Evolutionary conservation across 2,113 vertebrate species (phyloP), one percentile per base, ranked within the genome.

Genomic region (Sprattus sprattus): DNA sequence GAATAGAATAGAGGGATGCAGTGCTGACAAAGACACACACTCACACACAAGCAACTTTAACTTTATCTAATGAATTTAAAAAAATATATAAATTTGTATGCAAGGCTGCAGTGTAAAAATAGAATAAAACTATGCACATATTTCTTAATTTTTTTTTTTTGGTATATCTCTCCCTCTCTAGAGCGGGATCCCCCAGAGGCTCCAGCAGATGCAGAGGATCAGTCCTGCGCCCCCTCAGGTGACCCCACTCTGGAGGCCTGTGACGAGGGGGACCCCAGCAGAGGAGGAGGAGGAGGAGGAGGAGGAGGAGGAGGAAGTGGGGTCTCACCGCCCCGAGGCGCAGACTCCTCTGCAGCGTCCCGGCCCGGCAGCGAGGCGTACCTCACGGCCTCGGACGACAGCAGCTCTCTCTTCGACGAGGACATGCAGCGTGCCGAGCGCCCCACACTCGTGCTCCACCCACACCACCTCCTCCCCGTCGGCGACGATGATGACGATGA

Each of bases 351-450:
- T 0, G 93, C 94, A 3, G 92, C 96, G 39, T 96, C 96, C 28
- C 95, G 95, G 44, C 89, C 95, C 50, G 94, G 94, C 45, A 98
- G 97, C 10, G 97, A 99, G 87, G 94, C 95, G 49, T 97, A 97
- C 90, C 92, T 97, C 90, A 97, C 97, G 0, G 96, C 97, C 2
- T 99, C 97, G 0, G 97, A 99, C 16, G 97, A 99, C 92, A 99
- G 96, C 90, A 97, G 97, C 90, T 98, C 97, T 45, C 85, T 98
- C 3, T 97, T 97, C 78, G 97, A 98, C 52, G 97, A 98, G 50
- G 97, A 98, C 88, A 95, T 96, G 91, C 96, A 95, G 90, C 94
- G 89, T 13, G 87, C 88, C 0, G 96, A 96, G 71, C 93, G 89
- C 16, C 95, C 94, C 84, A 13, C 78, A 85, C 89, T 93, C 82